A percentile compares a stretch with the other conserved stretches of the same genome.
These are phyloP conservation scores for Ophion ventricosus DNA, from an alignment of 2,888 invertebrate genomes.

Conservation along the genomic window DNA sequence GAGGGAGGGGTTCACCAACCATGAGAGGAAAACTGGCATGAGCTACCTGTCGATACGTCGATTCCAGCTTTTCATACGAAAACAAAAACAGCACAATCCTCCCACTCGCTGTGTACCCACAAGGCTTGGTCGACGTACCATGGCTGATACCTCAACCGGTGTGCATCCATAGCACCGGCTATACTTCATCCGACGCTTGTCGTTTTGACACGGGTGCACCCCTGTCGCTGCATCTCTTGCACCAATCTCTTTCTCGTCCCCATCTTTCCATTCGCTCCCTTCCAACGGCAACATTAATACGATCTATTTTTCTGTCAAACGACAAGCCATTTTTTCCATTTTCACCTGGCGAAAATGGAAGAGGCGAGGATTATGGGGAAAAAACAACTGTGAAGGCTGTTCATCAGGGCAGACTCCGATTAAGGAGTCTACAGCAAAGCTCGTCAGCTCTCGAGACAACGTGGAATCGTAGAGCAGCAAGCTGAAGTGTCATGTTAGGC, in stretches of 20 bases:
- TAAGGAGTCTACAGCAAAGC: no score
- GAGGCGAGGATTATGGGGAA: no score
- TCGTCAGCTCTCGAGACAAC: no score
- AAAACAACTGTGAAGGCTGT: no score
- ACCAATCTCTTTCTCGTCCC: background rate
- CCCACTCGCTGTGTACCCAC: constrained; percentile 1
- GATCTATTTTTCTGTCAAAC: background rate
- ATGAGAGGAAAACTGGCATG: constrained; percentile 50
- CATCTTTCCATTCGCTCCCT: background rate
- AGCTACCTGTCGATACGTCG: constrained; percentile 63
- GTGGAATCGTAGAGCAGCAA: no score
- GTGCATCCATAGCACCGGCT: background rate
- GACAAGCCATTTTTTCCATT: no score
- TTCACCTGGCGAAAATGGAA: no score
- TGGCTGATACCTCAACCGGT: constrained; percentile 12
- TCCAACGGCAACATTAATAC: background rate
- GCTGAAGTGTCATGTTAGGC: no score
- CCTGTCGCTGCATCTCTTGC: constrained; percentile 14
- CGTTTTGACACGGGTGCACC: constrained; percentile 32
- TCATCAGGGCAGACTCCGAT: no score
- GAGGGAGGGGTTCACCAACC: constrained; percentile 34
- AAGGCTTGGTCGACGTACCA: constrained; percentile 41
- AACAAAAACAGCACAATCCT: constrained; percentile 46
- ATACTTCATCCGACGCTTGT: constrained; percentile 43
- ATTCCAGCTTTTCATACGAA: constrained; percentile 43